phyloP scores from a whole-genome alignment of 2,888 invertebrate genomes.

The Limnephilus lunatus region DNA sequence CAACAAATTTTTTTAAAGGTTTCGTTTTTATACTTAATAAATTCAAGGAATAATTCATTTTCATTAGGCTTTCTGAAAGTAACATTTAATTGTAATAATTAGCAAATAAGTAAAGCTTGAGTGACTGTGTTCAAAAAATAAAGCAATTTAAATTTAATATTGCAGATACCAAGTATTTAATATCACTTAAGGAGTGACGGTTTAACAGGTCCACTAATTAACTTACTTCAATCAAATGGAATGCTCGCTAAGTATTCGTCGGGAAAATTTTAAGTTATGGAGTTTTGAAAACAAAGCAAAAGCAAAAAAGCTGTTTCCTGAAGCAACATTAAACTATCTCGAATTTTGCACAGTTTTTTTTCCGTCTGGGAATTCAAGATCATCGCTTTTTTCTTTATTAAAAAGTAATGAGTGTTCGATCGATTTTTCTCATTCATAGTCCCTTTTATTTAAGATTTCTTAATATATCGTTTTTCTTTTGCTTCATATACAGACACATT shows the following conservation, averaged over 20 bases:
- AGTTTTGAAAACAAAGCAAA: background rate
- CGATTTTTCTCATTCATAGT: background rate
- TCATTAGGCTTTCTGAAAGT: background rate
- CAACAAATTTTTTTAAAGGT: too few species aligned
- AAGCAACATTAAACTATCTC: background rate
- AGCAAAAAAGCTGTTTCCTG: background rate
- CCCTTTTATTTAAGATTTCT: background rate
- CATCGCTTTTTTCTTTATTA: background rate
- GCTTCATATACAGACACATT: background rate
- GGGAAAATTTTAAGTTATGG: background rate
- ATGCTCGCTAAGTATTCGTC: background rate
- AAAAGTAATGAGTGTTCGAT: background rate
- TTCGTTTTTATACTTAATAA: background rate
- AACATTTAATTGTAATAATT: background rate
- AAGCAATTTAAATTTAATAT: background rate
- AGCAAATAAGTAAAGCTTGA: background rate
- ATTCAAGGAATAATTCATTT: background rate
- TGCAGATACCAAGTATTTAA: background rate
- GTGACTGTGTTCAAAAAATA: background rate
- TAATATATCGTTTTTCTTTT: too few species aligned
- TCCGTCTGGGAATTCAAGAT: background rate
- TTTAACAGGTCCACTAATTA: background rate
- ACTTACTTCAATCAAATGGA: background rate
- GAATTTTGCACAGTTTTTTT: background rate
- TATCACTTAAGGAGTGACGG: background rate